Percentiles rank a stretch among this genome's conserved stretches.
Conservation (phyloP, 2,797 vertebrate genomes). For the Phoebastria nigripes region DNA sequence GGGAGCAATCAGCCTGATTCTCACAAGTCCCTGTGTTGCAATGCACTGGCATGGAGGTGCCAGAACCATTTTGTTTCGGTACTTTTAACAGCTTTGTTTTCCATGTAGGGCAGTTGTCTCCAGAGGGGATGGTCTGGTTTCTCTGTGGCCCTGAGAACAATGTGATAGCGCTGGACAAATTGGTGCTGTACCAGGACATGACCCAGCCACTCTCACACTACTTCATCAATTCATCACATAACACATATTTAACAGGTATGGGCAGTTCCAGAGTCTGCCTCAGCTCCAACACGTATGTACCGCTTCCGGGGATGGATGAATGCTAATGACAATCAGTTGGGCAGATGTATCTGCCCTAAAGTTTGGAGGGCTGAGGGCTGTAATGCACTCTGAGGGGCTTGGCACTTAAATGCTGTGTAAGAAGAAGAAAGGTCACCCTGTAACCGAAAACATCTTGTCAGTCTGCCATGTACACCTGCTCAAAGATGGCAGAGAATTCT, state of each 20-base stretch:
- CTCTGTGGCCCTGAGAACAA: conserved; percentile 92
- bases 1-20: background rate
- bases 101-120: conserved; percentile 86
- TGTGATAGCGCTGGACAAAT: conserved; percentile 83
- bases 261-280: background rate
- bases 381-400: background rate
- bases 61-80: fast-evolving
- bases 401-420: background rate
- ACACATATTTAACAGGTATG: conserved; percentile 95
- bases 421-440: background rate
- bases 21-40: too few species aligned
- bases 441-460: background rate
- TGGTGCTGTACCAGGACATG: conserved; percentile 91
- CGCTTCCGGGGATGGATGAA: fast-evolving
- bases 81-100: background rate
- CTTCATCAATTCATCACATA: conserved; percentile 97
- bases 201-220: conserved; percentile 91
- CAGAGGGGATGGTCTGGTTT: conserved; percentile 90
- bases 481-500: background rate
- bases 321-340: fast-evolving
- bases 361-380: background rate
- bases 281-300: fast-evolving
- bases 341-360: background rate
- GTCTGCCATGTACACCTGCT: background rate
- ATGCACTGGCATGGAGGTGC: background rate